Evolutionary conservation across 1,140 invertebrate genomes (phyloP).

Genomic region (Onthophagus taurus): DNA sequence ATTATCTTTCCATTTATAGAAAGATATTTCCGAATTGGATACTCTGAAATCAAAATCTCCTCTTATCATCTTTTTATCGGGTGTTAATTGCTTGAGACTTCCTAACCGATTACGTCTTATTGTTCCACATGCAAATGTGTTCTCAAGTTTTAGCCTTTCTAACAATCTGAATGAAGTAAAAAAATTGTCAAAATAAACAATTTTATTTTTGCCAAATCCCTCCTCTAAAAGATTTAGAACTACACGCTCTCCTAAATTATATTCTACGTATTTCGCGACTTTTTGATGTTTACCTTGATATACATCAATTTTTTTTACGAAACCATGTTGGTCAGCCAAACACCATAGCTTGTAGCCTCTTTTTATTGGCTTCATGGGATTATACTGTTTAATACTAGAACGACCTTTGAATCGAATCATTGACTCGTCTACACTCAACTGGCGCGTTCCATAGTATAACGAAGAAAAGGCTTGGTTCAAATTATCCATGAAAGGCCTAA

Average conservation of each 20-base stretch:
- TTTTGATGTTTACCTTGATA: background rate
- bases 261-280: too few species aligned
- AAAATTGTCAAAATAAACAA: background rate
- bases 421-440: constrained; percentile 15
- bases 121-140: constrained; percentile 32
- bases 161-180: constrained; percentile 21
- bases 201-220: background rate
- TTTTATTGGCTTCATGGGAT: constrained; percentile 9
- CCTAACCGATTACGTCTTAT: constrained; percentile 25
- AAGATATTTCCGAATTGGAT: constrained; percentile 28
- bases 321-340: constrained; percentile 1
- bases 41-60: constrained; percentile 30
- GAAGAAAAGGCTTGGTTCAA: constrained; percentile 1
- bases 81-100: constrained; percentile 20
- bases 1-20: constrained; percentile 35
- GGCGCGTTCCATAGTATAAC: background rate
- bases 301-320: background rate
- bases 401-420: constrained; percentile 17
- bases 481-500: background rate
- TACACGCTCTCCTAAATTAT: background rate
- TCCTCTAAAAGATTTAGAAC: background rate
- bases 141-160: constrained; percentile 21
- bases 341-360: constrained; percentile 37
- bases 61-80: constrained; percentile 28
- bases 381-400: constrained; percentile 15